phyloP scores from a whole-genome alignment of 2,888 invertebrate species.

The Branchellion lobata region DNA sequence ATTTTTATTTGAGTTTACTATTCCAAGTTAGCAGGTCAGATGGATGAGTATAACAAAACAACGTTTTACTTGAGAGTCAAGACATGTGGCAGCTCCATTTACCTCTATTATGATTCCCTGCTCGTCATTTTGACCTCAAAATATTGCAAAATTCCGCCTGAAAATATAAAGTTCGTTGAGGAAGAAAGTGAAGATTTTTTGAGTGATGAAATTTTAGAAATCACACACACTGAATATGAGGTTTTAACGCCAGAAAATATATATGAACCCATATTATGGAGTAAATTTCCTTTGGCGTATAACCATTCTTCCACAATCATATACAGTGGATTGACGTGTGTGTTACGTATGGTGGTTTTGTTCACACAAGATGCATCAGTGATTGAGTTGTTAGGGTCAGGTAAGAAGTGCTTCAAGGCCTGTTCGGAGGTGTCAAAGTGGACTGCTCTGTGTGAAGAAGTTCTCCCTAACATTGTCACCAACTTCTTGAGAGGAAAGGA shows the following conservation, averaged over 20 bases:
- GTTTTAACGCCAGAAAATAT: not conserved
- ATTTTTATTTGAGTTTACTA: too few relatives aligned
- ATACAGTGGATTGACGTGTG: constrained; percentile 9
- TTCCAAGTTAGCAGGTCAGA: too few relatives aligned
- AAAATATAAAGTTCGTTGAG: not conserved
- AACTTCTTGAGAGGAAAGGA: not conserved
- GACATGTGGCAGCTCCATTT: not conserved
- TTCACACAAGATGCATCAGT: not conserved
- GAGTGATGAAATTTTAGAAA: not conserved
- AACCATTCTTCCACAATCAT: not conserved
- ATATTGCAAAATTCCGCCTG: not conserved
- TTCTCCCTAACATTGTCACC: constrained; percentile 66
- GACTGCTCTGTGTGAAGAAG: constrained; percentile 74
- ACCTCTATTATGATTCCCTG: not conserved
- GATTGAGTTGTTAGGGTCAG: constrained; percentile 38
- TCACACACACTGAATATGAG: too few relatives aligned
- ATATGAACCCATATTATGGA: not conserved
- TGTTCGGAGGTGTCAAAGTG: constrained; percentile 53
- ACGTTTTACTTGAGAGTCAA: constrained; percentile 3
- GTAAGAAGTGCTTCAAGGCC: constrained; percentile 50
- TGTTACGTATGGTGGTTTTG: not conserved
- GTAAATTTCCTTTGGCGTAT: not conserved
- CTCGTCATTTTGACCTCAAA: not conserved
- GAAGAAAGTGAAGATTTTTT: not conserved
- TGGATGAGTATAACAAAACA: not conserved